A percentile compares a stretch with the other conserved stretches of the same genome.
phyloP scores from a whole-genome alignment of 2,113 vertebrate genomes.

The Thomomys bottae region DNA sequence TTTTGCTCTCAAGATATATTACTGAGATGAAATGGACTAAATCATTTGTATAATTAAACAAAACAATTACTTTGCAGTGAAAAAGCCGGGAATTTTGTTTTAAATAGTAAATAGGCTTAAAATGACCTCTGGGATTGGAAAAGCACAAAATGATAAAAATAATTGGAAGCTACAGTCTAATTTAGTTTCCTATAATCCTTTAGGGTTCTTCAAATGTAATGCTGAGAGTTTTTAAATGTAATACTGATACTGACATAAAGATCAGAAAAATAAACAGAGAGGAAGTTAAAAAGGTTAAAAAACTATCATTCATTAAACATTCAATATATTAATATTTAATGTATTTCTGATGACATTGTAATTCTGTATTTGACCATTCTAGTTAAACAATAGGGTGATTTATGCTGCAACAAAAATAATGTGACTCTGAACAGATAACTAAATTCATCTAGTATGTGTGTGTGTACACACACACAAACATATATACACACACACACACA shows the following conservation, averaged over 20 bases:
- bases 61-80: slow-evolving; percentile 68
- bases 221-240: not conserved
- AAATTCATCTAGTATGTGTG: too few relatives aligned
- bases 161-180: slow-evolving; percentile 47
- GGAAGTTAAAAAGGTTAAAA: not conserved
- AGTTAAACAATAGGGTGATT: too few relatives aligned
- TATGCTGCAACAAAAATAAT: too few relatives aligned
- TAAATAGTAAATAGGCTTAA: slow-evolving; percentile 64
- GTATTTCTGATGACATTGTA: not conserved
- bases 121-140: slow-evolving; percentile 67
- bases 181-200: slow-evolving; percentile 40
- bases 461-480: too few relatives aligned
- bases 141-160: slow-evolving; percentile 55
- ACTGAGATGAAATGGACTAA: slow-evolving; percentile 53
- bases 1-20: slow-evolving; percentile 54
- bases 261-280: not conserved
- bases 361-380: not conserved
- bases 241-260: not conserved
- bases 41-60: slow-evolving; percentile 69
- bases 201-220: not conserved
- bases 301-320: not conserved
- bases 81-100: slow-evolving; percentile 67
- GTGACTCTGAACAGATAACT: not conserved
- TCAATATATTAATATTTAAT: not conserved
- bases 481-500: too few relatives aligned